Conservation (phyloP, 2,113 vertebrate genomes). For the Callocephalon fimbriatum region DNA sequence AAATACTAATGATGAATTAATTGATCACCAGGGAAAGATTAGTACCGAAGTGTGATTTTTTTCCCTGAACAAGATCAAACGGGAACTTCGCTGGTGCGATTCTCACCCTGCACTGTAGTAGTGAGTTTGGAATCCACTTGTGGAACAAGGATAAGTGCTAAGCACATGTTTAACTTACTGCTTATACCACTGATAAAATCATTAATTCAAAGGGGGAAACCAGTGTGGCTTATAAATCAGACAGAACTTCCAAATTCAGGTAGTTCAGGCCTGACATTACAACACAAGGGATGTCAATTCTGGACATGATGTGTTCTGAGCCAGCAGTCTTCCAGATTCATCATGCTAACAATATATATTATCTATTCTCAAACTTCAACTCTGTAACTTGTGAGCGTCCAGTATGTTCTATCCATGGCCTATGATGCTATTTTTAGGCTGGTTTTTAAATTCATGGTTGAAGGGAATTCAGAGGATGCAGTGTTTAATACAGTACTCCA, state of each 20-base stretch:
- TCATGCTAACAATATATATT: neutral
- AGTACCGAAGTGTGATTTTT: neutral
- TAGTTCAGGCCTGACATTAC: neutral
- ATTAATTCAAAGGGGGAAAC: neutral
- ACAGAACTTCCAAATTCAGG: neutral
- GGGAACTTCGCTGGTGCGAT: neutral
- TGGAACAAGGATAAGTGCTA: neutral
- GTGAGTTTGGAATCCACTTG: neutral
- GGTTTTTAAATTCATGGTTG: constrained; percentile 30
- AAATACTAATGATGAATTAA: constrained; percentile 18
- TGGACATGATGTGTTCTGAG: neutral
- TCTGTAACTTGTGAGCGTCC: neutral
- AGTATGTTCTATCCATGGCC: neutral
- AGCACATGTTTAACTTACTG: neutral
- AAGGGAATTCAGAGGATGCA: constrained; percentile 12
- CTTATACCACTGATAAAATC: neutral
- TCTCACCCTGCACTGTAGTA: neutral
- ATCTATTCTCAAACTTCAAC: neutral
- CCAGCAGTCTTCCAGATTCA: neutral
- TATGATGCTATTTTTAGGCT: constrained; percentile 24
- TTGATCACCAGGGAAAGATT: neutral
- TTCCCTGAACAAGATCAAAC: neutral
- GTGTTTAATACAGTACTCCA: constrained; percentile 21
- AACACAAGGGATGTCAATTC: neutral
- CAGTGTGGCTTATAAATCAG: neutral